These are phyloP conservation scores for Trachelus tabidus DNA, from an alignment of 2,888 invertebrate genomes.

Conservation along the genomic window DNA sequence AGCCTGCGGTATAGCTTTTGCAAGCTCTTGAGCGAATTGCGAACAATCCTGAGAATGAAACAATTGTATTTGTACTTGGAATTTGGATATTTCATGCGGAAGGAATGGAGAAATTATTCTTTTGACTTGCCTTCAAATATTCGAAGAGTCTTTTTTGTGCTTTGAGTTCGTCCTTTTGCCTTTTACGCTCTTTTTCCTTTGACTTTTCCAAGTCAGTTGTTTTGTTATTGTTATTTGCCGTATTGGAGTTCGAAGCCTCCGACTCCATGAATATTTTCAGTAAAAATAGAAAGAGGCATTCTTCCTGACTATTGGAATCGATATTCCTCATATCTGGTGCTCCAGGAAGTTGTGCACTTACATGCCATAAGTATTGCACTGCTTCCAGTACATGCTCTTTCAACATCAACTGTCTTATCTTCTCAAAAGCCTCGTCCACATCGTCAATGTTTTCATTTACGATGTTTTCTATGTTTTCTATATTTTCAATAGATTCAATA, in stretches of 20 bases:
- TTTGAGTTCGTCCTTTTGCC: constrained; percentile 69
- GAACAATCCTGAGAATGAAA: constrained; percentile 65
- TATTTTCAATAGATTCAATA: neutral
- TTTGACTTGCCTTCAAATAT: constrained; percentile 76
- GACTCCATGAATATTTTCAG: constrained; percentile 58
- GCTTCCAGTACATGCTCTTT: constrained; percentile 48
- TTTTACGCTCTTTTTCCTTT: constrained; percentile 41
- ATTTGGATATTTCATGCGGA: constrained; percentile 10
- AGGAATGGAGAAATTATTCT: constrained; percentile 65
- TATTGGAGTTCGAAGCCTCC: constrained; percentile 34
- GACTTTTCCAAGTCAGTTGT: constrained; percentile 30
- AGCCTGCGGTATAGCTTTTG: constrained; percentile 73
- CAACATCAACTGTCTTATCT: constrained; percentile 54
- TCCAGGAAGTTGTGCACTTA: constrained; percentile 32
- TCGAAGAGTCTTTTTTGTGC: constrained; percentile 75
- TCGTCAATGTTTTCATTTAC: constrained; percentile 32
- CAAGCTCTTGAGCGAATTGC: constrained; percentile 68
- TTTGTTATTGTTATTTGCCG: constrained; percentile 18
- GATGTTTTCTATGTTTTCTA: constrained; percentile 30
- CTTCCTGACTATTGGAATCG: constrained; percentile 38
- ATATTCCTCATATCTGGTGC: constrained; percentile 36
- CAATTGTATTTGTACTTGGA: neutral
- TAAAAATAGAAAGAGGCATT: constrained; percentile 46
- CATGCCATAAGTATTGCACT: constrained; percentile 40
- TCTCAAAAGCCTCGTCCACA: constrained; percentile 46